Conservation (phyloP, 2,797 vertebrate species). For the Phataginus tricuspis region DNA sequence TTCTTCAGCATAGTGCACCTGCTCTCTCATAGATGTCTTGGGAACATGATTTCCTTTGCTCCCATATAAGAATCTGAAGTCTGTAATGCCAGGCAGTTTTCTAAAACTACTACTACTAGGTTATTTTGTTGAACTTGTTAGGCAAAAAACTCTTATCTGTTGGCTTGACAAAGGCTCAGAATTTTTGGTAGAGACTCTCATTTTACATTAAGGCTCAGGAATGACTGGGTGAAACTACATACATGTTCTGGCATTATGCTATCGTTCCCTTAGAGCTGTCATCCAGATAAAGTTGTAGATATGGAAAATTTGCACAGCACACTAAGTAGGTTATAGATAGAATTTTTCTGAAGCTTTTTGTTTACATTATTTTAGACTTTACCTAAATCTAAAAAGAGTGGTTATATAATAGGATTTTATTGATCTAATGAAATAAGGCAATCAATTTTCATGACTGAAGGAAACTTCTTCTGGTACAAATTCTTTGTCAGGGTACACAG, state of each 20-base stretch:
- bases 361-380: background rate
- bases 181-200: background rate
- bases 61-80: background rate
- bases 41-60: background rate
- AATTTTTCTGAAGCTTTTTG: background rate
- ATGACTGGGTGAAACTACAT: background rate
- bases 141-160: background rate
- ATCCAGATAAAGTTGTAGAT: background rate
- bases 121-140: background rate
- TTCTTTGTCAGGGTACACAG: background rate
- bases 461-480: slow-evolving; percentile 1
- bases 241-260: background rate
- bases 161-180: background rate
- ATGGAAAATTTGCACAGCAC: background rate
- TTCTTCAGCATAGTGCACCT: background rate
- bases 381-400: background rate
- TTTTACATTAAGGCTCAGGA: background rate
- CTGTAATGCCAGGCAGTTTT: background rate
- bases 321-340: background rate
- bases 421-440: background rate
- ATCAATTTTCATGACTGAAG: background rate
- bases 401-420: background rate
- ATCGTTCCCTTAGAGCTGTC: background rate
- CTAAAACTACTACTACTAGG: background rate
- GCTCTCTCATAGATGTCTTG: background rate